A percentile compares a stretch with the other conserved stretches of the same genome.
Conservation (phyloP, 2,888 invertebrate species). For the Thymelicus sylvestris region DNA sequence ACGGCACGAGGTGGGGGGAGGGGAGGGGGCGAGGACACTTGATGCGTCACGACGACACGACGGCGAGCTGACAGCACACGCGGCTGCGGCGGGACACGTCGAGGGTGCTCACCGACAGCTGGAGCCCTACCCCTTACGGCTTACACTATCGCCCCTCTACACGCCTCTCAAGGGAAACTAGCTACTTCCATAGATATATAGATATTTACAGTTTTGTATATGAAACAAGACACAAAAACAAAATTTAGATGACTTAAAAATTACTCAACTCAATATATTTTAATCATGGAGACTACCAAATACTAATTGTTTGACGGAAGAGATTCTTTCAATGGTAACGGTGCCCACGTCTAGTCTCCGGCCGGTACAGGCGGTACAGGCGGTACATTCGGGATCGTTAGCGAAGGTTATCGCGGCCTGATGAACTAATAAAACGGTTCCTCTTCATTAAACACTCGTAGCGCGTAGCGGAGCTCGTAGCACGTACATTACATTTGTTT, state of each 20-base stretch:
- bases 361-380: no score
- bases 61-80: conserved; percentile 42
- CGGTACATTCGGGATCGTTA: background rate
- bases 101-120: conserved; percentile 31
- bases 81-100: conserved; percentile 8
- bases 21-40: background rate
- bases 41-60: conserved; percentile 33
- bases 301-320: no score
- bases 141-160: no score
- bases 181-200: no score
- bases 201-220: no score
- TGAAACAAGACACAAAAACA: no score
- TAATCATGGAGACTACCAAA: no score
- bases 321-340: no score
- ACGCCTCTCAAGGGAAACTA: no score
- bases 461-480: conserved; percentile 29
- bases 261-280: background rate
- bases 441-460: conserved; percentile 19
- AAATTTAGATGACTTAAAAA: background rate
- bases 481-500: conserved; percentile 22
- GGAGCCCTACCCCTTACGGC: no score
- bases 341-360: no score
- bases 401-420: background rate
- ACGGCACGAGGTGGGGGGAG: no score
- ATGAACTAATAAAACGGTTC: conserved; percentile 18